Conservation (phyloP, 1,140 invertebrate genomes). For the Psix sp. region DNA sequence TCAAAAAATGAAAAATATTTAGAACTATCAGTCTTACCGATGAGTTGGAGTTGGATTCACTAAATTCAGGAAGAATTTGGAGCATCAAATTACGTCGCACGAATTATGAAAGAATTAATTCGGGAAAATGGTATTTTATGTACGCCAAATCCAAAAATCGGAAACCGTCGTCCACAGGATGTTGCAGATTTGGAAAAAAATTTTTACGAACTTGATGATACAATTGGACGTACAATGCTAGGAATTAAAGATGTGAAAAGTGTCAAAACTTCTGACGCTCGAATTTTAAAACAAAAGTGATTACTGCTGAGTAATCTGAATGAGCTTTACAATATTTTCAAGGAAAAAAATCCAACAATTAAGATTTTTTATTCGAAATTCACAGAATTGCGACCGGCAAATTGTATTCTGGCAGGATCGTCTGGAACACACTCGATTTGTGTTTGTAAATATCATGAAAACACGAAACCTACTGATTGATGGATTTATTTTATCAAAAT, state of each 20-base stretch:
- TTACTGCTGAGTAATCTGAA: constrained; percentile 34
- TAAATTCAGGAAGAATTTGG: constrained; percentile 21
- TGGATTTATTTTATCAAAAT: constrained; percentile 16
- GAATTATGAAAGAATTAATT: constrained; percentile 5
- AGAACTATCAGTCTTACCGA: constrained; percentile 20
- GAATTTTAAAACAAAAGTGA: constrained; percentile 29
- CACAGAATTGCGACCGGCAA: constrained; percentile 17
- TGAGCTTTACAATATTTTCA: constrained; percentile 26
- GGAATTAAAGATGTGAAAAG: constrained; percentile 15
- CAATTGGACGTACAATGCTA: constrained; percentile 15
- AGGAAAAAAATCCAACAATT: constrained; percentile 16
- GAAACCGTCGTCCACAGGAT: constrained; percentile 11
- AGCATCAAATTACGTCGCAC: constrained; percentile 10
- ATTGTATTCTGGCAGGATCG: constrained; percentile 19
- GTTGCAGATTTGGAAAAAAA: constrained; percentile 8
- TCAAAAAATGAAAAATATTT: constrained; percentile 18
- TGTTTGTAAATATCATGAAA: constrained; percentile 29
- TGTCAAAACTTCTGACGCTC: constrained; percentile 8
- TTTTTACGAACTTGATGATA: constrained; percentile 28
- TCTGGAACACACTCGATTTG: constrained; percentile 23
- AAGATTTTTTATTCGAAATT: constrained; percentile 36
- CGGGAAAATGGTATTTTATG: constrained; percentile 16
- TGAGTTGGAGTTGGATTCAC: constrained; percentile 9
- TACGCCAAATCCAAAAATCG: constrained; percentile 22
- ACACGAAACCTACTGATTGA: constrained; percentile 22